These are phyloP conservation scores for Catocala nupta DNA, from an alignment of 2,888 invertebrate genomes.

Conservation along the genomic window DNA sequence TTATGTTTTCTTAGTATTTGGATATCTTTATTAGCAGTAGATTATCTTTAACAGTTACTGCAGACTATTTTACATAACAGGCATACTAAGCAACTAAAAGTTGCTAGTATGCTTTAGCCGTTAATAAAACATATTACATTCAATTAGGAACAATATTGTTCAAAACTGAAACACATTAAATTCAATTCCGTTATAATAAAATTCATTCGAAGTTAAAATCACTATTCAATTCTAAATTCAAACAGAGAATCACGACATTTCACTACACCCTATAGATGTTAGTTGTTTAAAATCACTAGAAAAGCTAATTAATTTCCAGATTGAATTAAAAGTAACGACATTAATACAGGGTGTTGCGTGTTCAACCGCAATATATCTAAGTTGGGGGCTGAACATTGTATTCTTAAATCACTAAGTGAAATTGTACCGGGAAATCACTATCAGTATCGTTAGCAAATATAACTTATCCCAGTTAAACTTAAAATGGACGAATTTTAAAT, in stretches of 20 bases:
- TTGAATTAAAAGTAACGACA: conserved; percentile 46
- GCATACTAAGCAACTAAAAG: too few species aligned
- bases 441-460: too few species aligned
- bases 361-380: conserved; percentile 42
- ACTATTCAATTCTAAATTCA: neutral
- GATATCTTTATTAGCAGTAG: too few species aligned
- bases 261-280: conserved; percentile 18
- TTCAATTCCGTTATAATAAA: too few species aligned
- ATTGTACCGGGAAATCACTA: conserved; percentile 5
- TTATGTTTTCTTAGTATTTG: too few species aligned
- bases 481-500: neutral
- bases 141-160: too few species aligned
- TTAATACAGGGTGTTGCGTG: conserved; percentile 50
- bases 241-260: conserved; percentile 12
- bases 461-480: too few species aligned
- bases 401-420: conserved; percentile 31
- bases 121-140: too few species aligned
- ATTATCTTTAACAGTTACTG: too few species aligned
- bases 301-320: conserved; percentile 37
- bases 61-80: neutral
- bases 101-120: too few species aligned
- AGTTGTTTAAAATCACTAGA: conserved; percentile 23
- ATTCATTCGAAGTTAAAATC: too few species aligned
- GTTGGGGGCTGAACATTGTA: conserved; percentile 28
- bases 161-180: too few species aligned